Percentiles rank a stretch among this genome's conserved stretches.
Evolutionary conservation across 2,797 vertebrate genomes (phyloP).

Genomic region (Hirundo rustica): DNA sequence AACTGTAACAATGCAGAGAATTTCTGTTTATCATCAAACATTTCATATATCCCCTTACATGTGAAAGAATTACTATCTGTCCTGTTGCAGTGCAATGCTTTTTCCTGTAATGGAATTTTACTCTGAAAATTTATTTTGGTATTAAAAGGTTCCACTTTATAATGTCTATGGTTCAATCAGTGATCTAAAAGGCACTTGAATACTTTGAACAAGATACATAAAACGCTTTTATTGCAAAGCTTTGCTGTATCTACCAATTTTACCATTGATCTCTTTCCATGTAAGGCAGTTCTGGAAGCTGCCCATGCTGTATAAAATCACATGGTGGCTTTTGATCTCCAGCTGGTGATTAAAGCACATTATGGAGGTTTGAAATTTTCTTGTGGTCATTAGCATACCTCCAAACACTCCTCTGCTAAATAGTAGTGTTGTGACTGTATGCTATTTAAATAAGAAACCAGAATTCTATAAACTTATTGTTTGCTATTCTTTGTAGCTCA

Average conservation of each 20-base stretch:
- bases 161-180: slow-evolving; percentile 80
- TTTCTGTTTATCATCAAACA: slow-evolving; percentile 81
- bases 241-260: slow-evolving; percentile 77
- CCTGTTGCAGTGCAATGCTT: slow-evolving; percentile 71
- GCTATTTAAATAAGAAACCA: slow-evolving; percentile 51
- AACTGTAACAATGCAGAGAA: slow-evolving; percentile 54
- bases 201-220: slow-evolving; percentile 81
- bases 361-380: slow-evolving; percentile 57
- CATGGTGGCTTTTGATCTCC: slow-evolving; percentile 67
- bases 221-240: slow-evolving; percentile 79
- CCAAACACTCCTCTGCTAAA: slow-evolving; percentile 49
- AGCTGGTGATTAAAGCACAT: slow-evolving; percentile 58
- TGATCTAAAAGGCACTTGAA: slow-evolving; percentile 84
- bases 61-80: slow-evolving; percentile 79
- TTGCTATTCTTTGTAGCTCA: not conserved
- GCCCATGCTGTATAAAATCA: slow-evolving; percentile 63
- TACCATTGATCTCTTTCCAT: slow-evolving; percentile 76
- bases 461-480: slow-evolving; percentile 42
- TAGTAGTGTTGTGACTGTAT: slow-evolving; percentile 14
- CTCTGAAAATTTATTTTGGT: slow-evolving; percentile 79
- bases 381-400: slow-evolving; percentile 54
- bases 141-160: slow-evolving; percentile 83
- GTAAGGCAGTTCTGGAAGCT: slow-evolving; percentile 73
- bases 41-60: slow-evolving; percentile 75
- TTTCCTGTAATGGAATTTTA: slow-evolving; percentile 80